phyloP scores from a whole-genome alignment of 1,140 invertebrate genomes.

The Aphelenchoides avenae region DNA sequence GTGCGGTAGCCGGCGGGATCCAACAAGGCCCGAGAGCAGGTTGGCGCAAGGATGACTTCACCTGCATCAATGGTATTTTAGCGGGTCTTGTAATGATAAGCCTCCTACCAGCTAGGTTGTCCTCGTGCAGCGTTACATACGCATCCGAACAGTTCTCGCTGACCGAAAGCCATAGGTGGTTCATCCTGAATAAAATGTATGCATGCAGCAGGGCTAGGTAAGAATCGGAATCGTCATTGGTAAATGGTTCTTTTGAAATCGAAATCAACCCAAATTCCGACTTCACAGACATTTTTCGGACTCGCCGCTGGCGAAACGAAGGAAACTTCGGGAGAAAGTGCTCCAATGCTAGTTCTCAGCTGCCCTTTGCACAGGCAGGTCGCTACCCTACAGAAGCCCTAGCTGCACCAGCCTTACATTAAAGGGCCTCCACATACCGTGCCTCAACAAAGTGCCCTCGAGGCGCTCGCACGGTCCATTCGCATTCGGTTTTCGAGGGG shows the following conservation, averaged over 20 bases:
- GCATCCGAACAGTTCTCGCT: slow-evolving; percentile 45
- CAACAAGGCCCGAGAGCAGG: slow-evolving; percentile 25
- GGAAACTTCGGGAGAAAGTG: too few relatives aligned
- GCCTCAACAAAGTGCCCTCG: slow-evolving; percentile 51
- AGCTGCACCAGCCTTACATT: too few relatives aligned
- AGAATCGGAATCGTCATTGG: too few relatives aligned
- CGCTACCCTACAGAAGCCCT: too few relatives aligned
- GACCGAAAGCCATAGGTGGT: slow-evolving; percentile 35
- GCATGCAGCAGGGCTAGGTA: too few relatives aligned
- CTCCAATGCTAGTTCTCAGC: too few relatives aligned
- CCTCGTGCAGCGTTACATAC: slow-evolving; percentile 35
- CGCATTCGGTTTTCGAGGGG: slow-evolving; percentile 35
- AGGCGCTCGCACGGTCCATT: slow-evolving; percentile 51
- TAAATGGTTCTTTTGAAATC: slow-evolving; percentile 18
- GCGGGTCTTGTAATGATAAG: neutral
- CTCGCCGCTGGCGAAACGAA: too few relatives aligned
- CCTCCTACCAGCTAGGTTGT: slow-evolving; percentile 43
- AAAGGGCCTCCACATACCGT: too few relatives aligned
- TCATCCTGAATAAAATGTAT: slow-evolving; percentile 22
- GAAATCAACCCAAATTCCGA: too few relatives aligned
- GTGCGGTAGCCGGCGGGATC: slow-evolving; percentile 12
- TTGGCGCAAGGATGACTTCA: slow-evolving; percentile 14
- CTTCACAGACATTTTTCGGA: too few relatives aligned
- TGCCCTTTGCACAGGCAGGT: too few relatives aligned
- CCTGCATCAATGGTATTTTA: slow-evolving; percentile 35